These are phyloP conservation scores for Pogonocichla stellata DNA, from an alignment of 2,113 vertebrate genomes.

Conservation along the genomic window DNA sequence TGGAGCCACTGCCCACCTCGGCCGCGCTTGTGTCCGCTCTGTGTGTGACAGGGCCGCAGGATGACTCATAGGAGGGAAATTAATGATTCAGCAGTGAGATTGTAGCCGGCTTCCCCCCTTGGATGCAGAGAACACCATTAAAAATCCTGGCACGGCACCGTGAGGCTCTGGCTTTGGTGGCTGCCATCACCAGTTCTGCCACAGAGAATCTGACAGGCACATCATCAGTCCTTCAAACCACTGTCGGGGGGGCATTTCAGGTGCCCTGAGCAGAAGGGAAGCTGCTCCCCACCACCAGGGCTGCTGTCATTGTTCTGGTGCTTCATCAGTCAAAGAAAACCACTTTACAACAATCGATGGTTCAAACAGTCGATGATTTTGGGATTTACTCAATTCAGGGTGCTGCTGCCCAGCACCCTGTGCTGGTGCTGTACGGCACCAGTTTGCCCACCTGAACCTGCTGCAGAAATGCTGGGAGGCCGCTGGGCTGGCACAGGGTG, in stretches of 20 bases:
- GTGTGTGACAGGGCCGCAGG: background rate
- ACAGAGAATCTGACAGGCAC: fast-evolving
- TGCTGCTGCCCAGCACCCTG: fast-evolving
- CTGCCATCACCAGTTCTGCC: background rate
- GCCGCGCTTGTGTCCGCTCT: fast-evolving
- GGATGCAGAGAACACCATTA: background rate
- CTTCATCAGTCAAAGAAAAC: background rate
- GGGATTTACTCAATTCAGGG: background rate
- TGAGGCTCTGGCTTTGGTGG: background rate
- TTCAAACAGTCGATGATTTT: fast-evolving
- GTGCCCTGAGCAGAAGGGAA: background rate
- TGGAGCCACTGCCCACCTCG: background rate
- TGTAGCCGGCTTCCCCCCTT: background rate
- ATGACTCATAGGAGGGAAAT: background rate
- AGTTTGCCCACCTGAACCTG: fast-evolving
- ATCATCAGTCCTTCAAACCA: background rate
- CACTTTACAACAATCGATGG: fast-evolving
- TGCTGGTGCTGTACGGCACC: fast-evolving
- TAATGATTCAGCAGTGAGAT: conserved; percentile 26
- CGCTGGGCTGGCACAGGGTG: background rate
- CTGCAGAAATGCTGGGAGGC: background rate
- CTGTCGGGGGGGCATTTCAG: background rate
- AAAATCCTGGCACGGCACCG: background rate
- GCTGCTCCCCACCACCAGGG: background rate
- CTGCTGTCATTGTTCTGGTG: background rate